Evolutionary conservation across 2,113 vertebrate genomes (phyloP), one percentile per base, ranked within the genome.

Genomic region (Eptesicus fuscus): DNA sequence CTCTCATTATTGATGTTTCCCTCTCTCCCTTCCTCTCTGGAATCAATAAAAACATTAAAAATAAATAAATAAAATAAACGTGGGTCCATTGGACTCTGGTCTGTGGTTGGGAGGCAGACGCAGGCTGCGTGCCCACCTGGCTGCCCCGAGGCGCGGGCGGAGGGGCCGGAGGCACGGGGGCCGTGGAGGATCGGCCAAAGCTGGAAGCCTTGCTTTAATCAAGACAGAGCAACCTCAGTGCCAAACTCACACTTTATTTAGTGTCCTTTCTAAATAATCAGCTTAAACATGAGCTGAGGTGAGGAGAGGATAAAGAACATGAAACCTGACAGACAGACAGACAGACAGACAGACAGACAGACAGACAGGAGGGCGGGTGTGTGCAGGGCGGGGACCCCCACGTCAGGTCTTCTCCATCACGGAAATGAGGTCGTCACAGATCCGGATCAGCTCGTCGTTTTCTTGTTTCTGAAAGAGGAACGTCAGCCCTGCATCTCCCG

Each of bases 351-450:
- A n/a, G n/a, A n/a, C n/a, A n/a, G n/a, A n/a, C n/a, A n/a, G n/a
- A n/a, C n/a, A n/a, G n/a, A n/a, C n/a, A 23, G 37, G 37, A 6
- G 16, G 4, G n/a, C 0, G 1, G 18, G 25, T 1, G 3, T 53
- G 51, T 18, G 61, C 35, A 1, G 1, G 32, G 4, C 32, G 10
- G 51, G 18, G 12, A 18, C 13, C 0, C 0, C 6, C 0, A 0
- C 0, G 0, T 95, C 90, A 97, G 96, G 95, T 95, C 78, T 79
- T 95, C 67, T 95, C 90, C 97, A 97, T 95, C 92, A 95, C 96
- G 70, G 92, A 95, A 9, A 97, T 97, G 67, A 97, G 96, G 85
- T 97, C 96, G 0, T 97, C 97, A 5, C 96, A 97, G 92, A 97
- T 90, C 5, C 95, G 74, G 47, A 84, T 97, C 71, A 97, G 82